Base-by-base conservation (phyloP, 1,140 invertebrate species). In the Pogonus chalceus region DNA sequence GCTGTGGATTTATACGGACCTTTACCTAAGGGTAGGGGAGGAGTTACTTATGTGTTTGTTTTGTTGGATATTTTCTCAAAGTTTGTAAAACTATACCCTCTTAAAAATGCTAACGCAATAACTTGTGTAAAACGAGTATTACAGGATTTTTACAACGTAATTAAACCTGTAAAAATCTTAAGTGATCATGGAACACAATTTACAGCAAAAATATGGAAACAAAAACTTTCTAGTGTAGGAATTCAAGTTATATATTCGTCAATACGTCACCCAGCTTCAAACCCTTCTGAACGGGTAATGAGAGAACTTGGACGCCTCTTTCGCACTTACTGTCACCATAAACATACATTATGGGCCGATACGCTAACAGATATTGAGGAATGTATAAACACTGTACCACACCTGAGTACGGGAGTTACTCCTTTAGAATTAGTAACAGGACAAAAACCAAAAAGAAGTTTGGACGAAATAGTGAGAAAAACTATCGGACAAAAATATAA, bases 371-470 rank as follows among this genome's bases (percentile, higher is more conserved):
- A 55, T 9, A 60, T 67, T 2, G 61, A 66, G 54, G 47, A 54
- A 3, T 53, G 64, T 1, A 65, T 70, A 24, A 74, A 73, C 56
- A 61, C 61, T 3, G 59, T 66, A 3, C 55, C 58, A 12, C 69
- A 73, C 55, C 43, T 54, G 14, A 63, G 58, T 14, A 72, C 65
- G 0, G 60, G 64, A 0, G 66, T 51, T 48, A 61, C 61, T 0
- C 71, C 72, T 0, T 63, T 49, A 46, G 62, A 70, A 51, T 53
- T 74, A 1, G 24, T 71, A 14, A 67, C 59, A 56, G 69, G 70
- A 12, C 35, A 43, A n/a, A 59, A 26, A 51, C 35, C 53, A 4
- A 31, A 31, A 14, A 4, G 26, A 7, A 31, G 4, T 4, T 31
- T 31, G 14, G 56, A 54, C n/a, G 59, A 60, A 37, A 54, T 53